Percentiles rank a stretch among this genome's conserved stretches.
Evolutionary conservation across 2,797 vertebrate species (phyloP).

Genomic region (Sebastes diaconus): DNA sequence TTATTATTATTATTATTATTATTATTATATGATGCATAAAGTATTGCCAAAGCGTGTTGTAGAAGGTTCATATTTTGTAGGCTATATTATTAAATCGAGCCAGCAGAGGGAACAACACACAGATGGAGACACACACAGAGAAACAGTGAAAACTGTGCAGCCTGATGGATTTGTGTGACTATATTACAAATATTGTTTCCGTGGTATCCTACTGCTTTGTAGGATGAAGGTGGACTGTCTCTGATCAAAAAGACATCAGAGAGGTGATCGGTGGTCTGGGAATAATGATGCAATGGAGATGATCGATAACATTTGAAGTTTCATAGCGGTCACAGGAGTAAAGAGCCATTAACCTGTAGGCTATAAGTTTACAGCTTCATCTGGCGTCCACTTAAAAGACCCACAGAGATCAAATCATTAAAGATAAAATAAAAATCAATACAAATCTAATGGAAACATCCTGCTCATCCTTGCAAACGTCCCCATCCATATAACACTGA

Average conservation of each 20-base stretch:
- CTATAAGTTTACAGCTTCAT: constrained; percentile 9
- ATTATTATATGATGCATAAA: no score
- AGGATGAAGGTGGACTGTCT: not conserved
- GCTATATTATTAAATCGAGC: not conserved
- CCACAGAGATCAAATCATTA: constrained; percentile 46
- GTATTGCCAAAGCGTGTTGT: not conserved
- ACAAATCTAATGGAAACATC: constrained; percentile 47
- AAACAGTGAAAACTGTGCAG: not conserved
- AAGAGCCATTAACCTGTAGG: constrained; percentile 60
- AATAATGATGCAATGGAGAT: constrained; percentile 46
- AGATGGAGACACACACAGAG: not conserved
- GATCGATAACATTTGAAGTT: constrained; percentile 66
- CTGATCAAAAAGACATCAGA: constrained; percentile 43
- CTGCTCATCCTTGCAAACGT: not conserved
- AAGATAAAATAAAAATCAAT: constrained; percentile 49
- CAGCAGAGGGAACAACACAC: not conserved
- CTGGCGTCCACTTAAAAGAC: constrained; percentile 30
- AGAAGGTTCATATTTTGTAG: no score
- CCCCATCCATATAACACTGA: not conserved
- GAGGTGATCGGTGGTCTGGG: constrained; percentile 39
- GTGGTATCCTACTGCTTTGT: not conserved
- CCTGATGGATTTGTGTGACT: not conserved
- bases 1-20: no score
- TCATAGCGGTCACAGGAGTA: constrained; percentile 52
- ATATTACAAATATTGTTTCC: no score